Base-by-base conservation (phyloP, 2,888 invertebrate genomes). In the Graphium colonna region DNA sequence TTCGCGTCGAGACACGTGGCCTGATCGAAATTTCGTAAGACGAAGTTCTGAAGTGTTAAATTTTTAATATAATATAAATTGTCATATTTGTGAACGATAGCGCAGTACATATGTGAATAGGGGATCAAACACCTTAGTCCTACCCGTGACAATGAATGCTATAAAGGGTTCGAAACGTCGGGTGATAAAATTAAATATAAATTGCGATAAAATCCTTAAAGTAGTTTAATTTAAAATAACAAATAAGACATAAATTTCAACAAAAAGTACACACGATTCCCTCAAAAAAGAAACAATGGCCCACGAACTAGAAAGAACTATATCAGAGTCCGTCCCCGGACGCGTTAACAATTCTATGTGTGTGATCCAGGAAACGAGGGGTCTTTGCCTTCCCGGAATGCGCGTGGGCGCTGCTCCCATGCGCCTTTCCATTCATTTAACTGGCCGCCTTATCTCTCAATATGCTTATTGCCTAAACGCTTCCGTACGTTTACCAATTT, bases 321-420 rank as follows among this genome's bases (percentile, higher is more conserved):
- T n/a, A 50, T 47, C 52, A 52, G 51, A 54, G 33, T 36, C 54
- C 49, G 39, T 43, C 42, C 7, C 26, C 7, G 26, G 3, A 56
- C 53, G 52, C 21, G 36, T 43, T 16, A 16, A 44, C 51, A 15
- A 51, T 52, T 40, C 66, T 73, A 68, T 73, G 74, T 75, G 71
- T 75, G 71, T 76, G 73, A 79, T 83, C 80, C 82, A 85, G 87
- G 86, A 87, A 85, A 77, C 76, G 69, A 80, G 66, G 80, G 88
- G 87, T 87, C 87, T 86, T 87, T 88, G 87, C 84, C 85, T 87
- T 82, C 85, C 79, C 66, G 86, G 88, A 86, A 87, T 88, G 84
- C 69, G 73, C 74, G 67, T 78, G 79, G 79, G 86, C 74, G 77
- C 73, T 62, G 63, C 77, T 80, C 77, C 75, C 79, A 79, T 77